Evolutionary conservation across 2,888 invertebrate species (phyloP).

Genomic region (Gibbula magus): DNA sequence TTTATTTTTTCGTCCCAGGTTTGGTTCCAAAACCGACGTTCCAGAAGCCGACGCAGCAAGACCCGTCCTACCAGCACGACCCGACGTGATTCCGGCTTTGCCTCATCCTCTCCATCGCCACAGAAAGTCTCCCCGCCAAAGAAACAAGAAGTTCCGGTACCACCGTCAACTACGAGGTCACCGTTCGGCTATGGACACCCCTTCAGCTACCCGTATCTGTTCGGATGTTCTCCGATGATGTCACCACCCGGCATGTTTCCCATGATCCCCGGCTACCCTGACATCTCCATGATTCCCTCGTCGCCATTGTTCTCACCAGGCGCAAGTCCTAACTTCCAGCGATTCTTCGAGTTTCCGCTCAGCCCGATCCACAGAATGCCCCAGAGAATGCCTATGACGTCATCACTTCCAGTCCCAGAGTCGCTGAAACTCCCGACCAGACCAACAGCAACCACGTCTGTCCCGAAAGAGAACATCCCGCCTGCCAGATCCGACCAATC

Average conservation of each 20-base stretch:
- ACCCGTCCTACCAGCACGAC: not conserved
- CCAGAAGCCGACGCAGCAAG: not conserved
- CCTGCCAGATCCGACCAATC: too few relatives aligned
- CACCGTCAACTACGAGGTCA: not conserved
- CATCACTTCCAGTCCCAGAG: not conserved
- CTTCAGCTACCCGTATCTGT: slow-evolving; percentile 14
- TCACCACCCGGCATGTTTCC: not conserved
- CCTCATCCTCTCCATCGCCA: not conserved
- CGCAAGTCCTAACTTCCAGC: not conserved
- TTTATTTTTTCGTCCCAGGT: not conserved
- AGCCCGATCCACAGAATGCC: not conserved
- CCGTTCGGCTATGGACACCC: not conserved
- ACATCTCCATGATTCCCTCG: not conserved
- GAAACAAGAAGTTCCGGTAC: not conserved
- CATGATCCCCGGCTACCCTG: not conserved
- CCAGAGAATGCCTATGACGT: too few relatives aligned
- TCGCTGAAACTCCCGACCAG: too few relatives aligned
- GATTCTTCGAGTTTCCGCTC: not conserved
- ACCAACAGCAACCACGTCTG: too few relatives aligned
- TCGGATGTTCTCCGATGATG: not conserved
- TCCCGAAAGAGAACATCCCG: too few relatives aligned
- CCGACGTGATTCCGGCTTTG: not conserved
- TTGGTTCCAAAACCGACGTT: slow-evolving; percentile 30
- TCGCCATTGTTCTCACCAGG: not conserved
- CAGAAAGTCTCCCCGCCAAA: slow-evolving; percentile 11